Conservation (phyloP, 2,888 invertebrate genomes). For the Tethea ocularis region DNA sequence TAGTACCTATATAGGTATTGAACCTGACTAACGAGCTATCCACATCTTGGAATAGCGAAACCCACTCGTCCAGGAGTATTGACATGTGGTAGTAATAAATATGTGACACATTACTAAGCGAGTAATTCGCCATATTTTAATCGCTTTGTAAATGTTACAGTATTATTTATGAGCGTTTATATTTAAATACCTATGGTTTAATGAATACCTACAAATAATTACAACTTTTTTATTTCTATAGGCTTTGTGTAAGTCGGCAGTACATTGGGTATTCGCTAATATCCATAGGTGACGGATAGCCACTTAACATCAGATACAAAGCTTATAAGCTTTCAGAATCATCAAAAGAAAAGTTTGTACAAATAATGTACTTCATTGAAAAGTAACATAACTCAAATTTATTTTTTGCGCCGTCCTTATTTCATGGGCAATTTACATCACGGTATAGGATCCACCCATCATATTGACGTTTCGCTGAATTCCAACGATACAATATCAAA, state of each 20-base stretch:
- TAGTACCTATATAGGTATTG: too few species aligned
- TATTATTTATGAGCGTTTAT: too few species aligned
- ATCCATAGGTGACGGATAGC: too few species aligned
- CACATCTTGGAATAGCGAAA: conserved; percentile 7
- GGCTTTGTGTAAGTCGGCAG: too few species aligned
- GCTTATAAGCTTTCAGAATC: too few species aligned
- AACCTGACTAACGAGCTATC: neutral
- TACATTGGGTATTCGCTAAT: too few species aligned
- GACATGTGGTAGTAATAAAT: conserved; percentile 12
- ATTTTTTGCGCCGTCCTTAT: conserved; percentile 42
- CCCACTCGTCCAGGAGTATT: neutral
- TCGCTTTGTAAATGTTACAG: neutral
- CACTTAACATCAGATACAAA: too few species aligned
- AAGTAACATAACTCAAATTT: neutral
- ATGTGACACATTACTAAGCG: conserved; percentile 6
- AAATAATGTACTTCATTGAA: neutral
- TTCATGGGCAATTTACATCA: conserved; percentile 66
- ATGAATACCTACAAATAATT: too few species aligned
- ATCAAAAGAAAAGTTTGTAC: too few species aligned
- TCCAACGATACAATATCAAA: conserved; percentile 38
- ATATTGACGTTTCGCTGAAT: conserved; percentile 66
- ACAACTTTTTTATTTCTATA: too few species aligned
- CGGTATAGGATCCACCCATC: conserved; percentile 50
- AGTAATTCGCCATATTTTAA: conserved; percentile 4
- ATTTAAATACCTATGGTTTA: too few species aligned